phyloP scores from a whole-genome alignment of 2,113 vertebrate species.

The Isurus oxyrinchus region DNA sequence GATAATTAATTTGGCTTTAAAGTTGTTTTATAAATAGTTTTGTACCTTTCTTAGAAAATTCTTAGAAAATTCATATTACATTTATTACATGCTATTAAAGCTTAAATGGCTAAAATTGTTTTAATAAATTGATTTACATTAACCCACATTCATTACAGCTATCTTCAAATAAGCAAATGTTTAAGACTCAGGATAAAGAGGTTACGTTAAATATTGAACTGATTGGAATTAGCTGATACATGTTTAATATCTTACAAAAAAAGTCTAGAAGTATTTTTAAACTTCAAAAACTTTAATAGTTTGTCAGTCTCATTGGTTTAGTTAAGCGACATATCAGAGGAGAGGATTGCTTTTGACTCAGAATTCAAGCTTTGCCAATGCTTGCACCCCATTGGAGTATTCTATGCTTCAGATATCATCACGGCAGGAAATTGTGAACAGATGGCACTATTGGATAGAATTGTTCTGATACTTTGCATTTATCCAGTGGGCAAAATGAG shows the following conservation, averaged over 20 bases:
- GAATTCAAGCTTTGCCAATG: background rate
- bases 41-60: background rate
- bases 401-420: background rate
- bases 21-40: background rate
- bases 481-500: background rate
- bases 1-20: background rate
- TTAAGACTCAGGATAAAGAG: background rate
- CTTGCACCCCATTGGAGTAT: background rate
- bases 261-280: background rate
- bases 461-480: too few relatives aligned
- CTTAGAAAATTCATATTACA: background rate
- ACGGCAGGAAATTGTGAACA: background rate
- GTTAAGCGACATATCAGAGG: background rate
- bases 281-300: background rate
- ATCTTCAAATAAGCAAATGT: background rate
- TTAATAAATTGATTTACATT: background rate
- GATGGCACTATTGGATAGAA: background rate
- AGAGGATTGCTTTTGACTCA: background rate
- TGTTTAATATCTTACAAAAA: background rate
- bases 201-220: background rate
- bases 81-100: background rate
- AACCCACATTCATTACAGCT: background rate
- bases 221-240: background rate
- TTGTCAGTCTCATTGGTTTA: background rate
- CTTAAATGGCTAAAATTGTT: background rate